phyloP scores from a whole-genome alignment of 2,888 invertebrate species.

The Mythimna pallens region DNA sequence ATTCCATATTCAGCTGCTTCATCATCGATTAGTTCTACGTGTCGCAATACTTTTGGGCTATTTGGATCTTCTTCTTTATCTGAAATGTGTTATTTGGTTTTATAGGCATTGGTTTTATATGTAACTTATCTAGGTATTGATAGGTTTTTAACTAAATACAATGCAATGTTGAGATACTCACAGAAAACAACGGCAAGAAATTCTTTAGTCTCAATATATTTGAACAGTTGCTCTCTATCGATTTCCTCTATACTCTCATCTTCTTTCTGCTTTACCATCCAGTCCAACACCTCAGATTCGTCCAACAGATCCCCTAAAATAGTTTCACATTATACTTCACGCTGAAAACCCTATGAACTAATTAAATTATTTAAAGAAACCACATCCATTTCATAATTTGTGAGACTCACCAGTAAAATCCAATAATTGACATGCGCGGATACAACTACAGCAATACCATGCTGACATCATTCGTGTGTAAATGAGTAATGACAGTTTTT shows the following conservation, averaged over 20 bases:
- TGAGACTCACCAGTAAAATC: slow-evolving; percentile 88
- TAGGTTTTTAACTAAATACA: too few relatives aligned
- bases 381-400: slow-evolving; percentile 88
- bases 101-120: too few relatives aligned
- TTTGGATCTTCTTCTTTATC: slow-evolving; percentile 96
- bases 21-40: slow-evolving; percentile 97
- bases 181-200: slow-evolving; percentile 98
- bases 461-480: slow-evolving; percentile 89
- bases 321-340: slow-evolving; percentile 73
- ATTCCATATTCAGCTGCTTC: slow-evolving; percentile 98
- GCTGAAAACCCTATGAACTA: slow-evolving; percentile 73
- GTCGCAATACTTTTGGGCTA: slow-evolving; percentile 95
- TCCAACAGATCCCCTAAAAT: slow-evolving; percentile 91
- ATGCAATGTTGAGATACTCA: slow-evolving; percentile 90
- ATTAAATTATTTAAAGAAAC: slow-evolving; percentile 81
- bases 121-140: background rate
- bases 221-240: slow-evolving; percentile 94
- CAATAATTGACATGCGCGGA: slow-evolving; percentile 88
- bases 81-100: slow-evolving; percentile 72
- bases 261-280: slow-evolving; percentile 97
- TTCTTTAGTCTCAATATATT: slow-evolving; percentile 97
- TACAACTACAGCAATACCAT: slow-evolving; percentile 87
- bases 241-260: slow-evolving; percentile 98
- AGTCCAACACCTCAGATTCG: slow-evolving; percentile 95
- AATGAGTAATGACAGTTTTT: slow-evolving; percentile 83